Conservation (phyloP, 2,113 vertebrate species). For the Elgaria multicarinata region DNA sequence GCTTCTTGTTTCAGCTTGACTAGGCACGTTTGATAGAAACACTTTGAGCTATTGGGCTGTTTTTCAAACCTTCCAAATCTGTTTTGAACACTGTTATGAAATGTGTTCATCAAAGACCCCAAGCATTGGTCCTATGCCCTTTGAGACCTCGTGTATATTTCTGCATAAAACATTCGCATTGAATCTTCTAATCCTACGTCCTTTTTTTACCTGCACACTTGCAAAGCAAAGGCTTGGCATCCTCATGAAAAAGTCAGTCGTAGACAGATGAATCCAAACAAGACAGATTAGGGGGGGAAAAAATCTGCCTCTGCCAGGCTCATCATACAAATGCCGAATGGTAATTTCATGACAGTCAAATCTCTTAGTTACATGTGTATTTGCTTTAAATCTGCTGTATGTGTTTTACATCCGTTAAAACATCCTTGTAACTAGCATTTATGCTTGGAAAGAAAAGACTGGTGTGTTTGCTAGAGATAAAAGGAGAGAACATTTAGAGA, state of each 20-base stretch:
- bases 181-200: conserved; percentile 29
- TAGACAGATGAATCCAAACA: conserved; percentile 48
- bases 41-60: not conserved
- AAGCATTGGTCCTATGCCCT: not conserved
- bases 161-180: not conserved
- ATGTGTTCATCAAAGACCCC: not conserved
- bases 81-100: not conserved
- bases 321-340: conserved; percentile 21
- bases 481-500: not conserved
- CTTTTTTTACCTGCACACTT: conserved; percentile 36
- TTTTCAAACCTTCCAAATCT: not conserved
- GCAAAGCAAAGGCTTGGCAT: not conserved
- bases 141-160: conserved; percentile 16
- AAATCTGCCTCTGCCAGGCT: conserved; percentile 34
- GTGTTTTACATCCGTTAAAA: conserved; percentile 17
- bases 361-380: not conserved
- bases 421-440: conserved; percentile 3
- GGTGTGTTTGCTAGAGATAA: not conserved
- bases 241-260: conserved; percentile 4
- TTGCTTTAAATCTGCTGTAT: conserved; percentile 29
- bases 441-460: conserved; percentile 19
- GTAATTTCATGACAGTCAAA: conserved; percentile 30
- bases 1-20: not conserved
- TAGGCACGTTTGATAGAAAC: not conserved
- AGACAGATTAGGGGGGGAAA: conserved; percentile 22